These are phyloP conservation scores for Caenorhabditis auriculariae DNA, from an alignment of 2,888 invertebrate genomes.

Conservation along the genomic window DNA sequence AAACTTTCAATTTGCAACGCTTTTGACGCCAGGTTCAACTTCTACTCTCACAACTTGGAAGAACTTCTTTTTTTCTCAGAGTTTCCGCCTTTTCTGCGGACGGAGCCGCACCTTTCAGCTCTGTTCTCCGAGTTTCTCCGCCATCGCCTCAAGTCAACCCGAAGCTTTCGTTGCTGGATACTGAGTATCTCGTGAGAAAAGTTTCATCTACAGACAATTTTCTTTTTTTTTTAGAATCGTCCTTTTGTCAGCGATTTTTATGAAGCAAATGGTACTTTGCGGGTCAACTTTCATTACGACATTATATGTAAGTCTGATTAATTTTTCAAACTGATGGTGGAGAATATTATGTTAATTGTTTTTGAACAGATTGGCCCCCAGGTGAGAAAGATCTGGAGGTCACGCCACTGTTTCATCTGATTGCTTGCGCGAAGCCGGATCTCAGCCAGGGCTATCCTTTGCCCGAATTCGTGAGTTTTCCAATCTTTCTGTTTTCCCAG, in stretches of 20 bases:
- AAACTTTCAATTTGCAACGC: too few relatives aligned
- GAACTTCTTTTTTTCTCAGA: neutral
- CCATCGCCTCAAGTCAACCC: constrained; percentile 4
- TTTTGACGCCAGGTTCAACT: too few relatives aligned
- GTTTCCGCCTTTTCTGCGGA: constrained; percentile 1
- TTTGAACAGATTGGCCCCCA: constrained; percentile 51
- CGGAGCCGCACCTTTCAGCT: neutral
- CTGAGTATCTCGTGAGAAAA: constrained; percentile 9
- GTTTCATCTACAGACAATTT: constrained; percentile 1
- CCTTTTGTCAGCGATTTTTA: constrained; percentile 37
- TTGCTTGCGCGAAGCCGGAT: constrained; percentile 51
- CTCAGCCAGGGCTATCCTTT: constrained; percentile 46
- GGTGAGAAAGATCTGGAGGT: constrained; percentile 51
- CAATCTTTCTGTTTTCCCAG: too few relatives aligned
- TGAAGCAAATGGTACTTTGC: constrained; percentile 47
- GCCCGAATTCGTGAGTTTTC: constrained; percentile 49
- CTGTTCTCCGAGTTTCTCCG: neutral
- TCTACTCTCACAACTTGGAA: too few relatives aligned
- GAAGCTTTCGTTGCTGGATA: neutral
- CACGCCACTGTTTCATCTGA: constrained; percentile 51
- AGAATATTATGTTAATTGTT: neutral
- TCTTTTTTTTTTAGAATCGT: constrained; percentile 14
- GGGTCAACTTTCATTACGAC: constrained; percentile 38
- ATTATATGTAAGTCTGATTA: constrained; percentile 12
- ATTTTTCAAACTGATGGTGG: neutral